Evolutionary conservation across 2,113 vertebrate species (phyloP).

Genomic region (Puffinus mauretanicus): DNA sequence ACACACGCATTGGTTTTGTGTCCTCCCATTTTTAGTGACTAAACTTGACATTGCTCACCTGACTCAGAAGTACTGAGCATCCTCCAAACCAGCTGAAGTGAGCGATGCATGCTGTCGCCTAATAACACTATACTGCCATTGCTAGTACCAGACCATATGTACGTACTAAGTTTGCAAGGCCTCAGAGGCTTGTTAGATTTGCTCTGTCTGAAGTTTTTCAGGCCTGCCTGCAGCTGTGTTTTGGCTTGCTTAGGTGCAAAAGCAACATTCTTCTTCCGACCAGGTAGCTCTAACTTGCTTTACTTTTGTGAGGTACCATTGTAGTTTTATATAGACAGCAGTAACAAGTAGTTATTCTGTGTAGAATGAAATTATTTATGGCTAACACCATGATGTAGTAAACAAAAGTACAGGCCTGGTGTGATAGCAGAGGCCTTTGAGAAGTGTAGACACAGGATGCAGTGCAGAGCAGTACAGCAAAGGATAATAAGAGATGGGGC

Average conservation of each 20-base stretch:
- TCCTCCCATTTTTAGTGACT: background rate
- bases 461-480: background rate
- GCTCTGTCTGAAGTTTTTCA: background rate
- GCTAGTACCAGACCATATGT: background rate
- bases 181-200: background rate
- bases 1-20: fast-evolving
- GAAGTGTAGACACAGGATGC: background rate
- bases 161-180: background rate
- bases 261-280: background rate
- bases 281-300: background rate
- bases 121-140: background rate
- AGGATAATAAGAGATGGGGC: background rate
- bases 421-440: background rate
- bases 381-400: background rate
- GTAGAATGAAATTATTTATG: background rate
- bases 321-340: background rate
- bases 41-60: background rate
- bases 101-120: background rate
- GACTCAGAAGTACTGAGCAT: background rate
- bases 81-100: background rate
- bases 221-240: background rate
- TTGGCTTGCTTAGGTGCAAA: background rate
- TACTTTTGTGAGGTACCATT: background rate
- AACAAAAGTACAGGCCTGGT: background rate
- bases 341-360: background rate